Evolutionary conservation across 1,140 invertebrate genomes (phyloP).

Genomic region (Drosophila tani): DNA sequence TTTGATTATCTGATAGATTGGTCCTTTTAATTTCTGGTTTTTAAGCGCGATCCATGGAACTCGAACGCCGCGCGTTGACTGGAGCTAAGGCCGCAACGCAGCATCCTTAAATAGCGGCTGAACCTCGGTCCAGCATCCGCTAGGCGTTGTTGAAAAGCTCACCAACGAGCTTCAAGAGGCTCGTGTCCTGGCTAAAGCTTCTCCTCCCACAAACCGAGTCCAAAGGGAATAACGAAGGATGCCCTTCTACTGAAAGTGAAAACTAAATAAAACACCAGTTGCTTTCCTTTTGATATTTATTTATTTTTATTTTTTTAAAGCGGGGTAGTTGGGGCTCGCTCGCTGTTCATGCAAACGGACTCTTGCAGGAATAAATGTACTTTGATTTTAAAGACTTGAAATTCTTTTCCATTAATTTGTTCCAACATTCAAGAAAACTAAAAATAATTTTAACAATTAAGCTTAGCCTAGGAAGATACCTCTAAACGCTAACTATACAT

Average conservation of each 20-base stretch:
- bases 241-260: slow-evolving; percentile 3
- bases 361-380: slow-evolving; percentile 23
- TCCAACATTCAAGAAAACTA: slow-evolving; percentile 69
- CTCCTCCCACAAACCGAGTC: no score
- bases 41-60: slow-evolving; percentile 72
- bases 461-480: slow-evolving; percentile 58
- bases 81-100: slow-evolving; percentile 77
- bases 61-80: slow-evolving; percentile 82
- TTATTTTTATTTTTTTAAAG: slow-evolving; percentile 46
- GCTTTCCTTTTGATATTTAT: slow-evolving; percentile 21
- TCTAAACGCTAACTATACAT: slow-evolving; percentile 31
- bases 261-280: slow-evolving; percentile 28
- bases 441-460: slow-evolving; percentile 69
- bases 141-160: slow-evolving; percentile 59
- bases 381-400: slow-evolving; percentile 57
- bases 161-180: slow-evolving; percentile 31
- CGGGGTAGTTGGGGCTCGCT: slow-evolving; percentile 9
- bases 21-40: slow-evolving; percentile 39
- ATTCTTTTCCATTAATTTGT: slow-evolving; percentile 47
- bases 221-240: slow-evolving; percentile 27
- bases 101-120: slow-evolving; percentile 82
- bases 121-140: slow-evolving; percentile 55
- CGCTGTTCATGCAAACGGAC: slow-evolving; percentile 34
- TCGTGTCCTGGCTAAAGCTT: slow-evolving; percentile 57
- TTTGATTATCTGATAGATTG: slow-evolving; percentile 21